Evolutionary conservation across 1,140 invertebrate species (phyloP).

Genomic region (Neelides sp.): DNA sequence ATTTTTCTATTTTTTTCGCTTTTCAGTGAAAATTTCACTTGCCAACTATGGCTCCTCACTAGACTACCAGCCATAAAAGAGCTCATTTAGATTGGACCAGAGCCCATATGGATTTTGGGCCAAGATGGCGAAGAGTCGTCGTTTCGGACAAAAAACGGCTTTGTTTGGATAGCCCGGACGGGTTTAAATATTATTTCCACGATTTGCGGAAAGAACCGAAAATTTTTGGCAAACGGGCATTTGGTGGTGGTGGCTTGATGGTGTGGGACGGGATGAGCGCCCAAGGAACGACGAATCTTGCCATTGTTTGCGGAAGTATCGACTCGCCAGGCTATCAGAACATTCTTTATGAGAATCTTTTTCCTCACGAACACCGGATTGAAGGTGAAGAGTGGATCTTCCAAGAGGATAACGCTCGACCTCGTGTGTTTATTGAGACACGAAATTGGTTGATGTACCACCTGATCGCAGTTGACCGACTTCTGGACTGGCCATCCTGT

Average conservation of each 20-base stretch:
- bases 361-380: background rate
- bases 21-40: no score
- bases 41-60: no score
- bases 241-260: no score
- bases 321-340: constrained; percentile 3
- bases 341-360: constrained; percentile 6
- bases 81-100: constrained; percentile 2
- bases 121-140: constrained; percentile 5
- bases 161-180: constrained; percentile 15
- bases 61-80: no score
- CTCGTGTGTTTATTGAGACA: constrained; percentile 1
- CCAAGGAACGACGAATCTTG: background rate
- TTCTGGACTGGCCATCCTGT: constrained; percentile 6
- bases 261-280: constrained; percentile 3
- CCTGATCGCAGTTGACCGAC: background rate
- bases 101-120: background rate
- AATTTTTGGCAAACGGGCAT: background rate
- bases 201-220: constrained; percentile 5
- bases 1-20: no score
- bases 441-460: background rate
- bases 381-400: constrained; percentile 3
- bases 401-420: constrained; percentile 14
- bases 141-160: constrained; percentile 12
- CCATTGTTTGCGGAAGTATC: background rate
- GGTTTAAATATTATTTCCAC: constrained; percentile 9